Conservation (phyloP, 2,888 invertebrate species). For the Doris montereyensis region DNA sequence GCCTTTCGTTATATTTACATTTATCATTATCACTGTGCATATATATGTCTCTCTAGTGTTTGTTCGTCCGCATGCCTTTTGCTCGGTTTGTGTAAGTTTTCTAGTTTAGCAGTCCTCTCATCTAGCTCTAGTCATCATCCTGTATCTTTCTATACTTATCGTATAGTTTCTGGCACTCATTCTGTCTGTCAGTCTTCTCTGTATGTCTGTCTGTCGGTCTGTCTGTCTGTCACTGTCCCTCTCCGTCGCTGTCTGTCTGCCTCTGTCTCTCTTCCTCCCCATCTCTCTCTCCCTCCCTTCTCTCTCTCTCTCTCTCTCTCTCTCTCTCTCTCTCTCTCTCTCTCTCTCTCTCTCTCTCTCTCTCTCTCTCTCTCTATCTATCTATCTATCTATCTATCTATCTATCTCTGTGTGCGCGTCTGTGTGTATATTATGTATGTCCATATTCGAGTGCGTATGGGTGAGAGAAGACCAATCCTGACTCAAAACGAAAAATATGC, state of each 20-base stretch:
- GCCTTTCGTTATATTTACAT: too few species aligned
- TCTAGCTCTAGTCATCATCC: background rate
- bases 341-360: background rate
- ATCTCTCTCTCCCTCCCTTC: background rate
- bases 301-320: too few species aligned
- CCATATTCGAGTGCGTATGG: too few species aligned
- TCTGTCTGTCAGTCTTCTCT: too few species aligned
- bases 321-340: background rate
- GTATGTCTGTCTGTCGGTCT: background rate
- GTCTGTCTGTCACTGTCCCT: background rate
- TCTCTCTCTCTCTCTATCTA: background rate
- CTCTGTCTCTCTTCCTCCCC: background rate
- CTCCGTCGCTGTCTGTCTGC: conserved; percentile 7
- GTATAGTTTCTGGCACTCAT: background rate
- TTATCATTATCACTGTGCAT: too few species aligned
- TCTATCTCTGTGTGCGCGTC: background rate
- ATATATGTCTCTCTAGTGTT: too few species aligned
- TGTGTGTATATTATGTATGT: too few species aligned
- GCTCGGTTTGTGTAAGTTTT: too few species aligned
- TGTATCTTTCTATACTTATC: background rate
- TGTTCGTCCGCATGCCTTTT: too few species aligned
- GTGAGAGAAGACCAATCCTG: too few species aligned
- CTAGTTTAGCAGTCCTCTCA: too few species aligned
- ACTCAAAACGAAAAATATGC: too few species aligned
- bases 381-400: background rate